A percentile compares a stretch with the other conserved stretches of the same genome.
Conservation (phyloP, 2,113 vertebrate genomes). For the Takifugu bimaculatus region DNA sequence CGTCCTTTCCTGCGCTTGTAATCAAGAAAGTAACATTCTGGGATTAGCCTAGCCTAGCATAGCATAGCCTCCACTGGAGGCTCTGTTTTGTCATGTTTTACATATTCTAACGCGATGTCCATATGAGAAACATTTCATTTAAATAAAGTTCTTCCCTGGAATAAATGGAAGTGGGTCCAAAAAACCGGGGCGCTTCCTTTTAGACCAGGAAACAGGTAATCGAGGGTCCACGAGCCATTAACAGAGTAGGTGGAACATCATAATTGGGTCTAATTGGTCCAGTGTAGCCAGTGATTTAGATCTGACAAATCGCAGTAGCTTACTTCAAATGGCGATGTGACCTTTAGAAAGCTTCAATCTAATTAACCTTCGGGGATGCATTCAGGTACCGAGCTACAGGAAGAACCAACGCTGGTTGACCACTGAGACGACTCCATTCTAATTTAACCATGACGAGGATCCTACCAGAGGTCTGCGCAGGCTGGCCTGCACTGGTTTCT, state of each 20-base stretch:
- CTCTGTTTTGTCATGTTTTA: slow-evolving; percentile 71
- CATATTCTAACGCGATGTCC: slow-evolving; percentile 55
- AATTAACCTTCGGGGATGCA: slow-evolving; percentile 70
- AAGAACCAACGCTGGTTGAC: slow-evolving; percentile 22
- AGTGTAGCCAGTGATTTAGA: slow-evolving; percentile 60
- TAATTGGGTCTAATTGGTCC: slow-evolving; percentile 78
- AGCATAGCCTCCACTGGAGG: slow-evolving; percentile 41
- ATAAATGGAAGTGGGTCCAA: slow-evolving; percentile 9
- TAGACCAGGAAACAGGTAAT: slow-evolving; percentile 64
- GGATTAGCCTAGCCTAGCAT: slow-evolving; percentile 43
- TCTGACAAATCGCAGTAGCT: slow-evolving; percentile 70
- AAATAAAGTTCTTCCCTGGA: no score
- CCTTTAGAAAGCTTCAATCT: slow-evolving; percentile 67
- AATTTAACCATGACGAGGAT: no score
- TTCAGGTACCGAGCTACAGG: slow-evolving; percentile 37
- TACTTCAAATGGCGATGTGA: slow-evolving; percentile 64
- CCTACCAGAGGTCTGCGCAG: no score
- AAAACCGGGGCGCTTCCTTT: slow-evolving; percentile 15
- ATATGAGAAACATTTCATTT: no score
- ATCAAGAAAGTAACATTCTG: slow-evolving; percentile 52
- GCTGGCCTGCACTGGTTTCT: no score
- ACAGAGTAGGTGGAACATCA: slow-evolving; percentile 60
- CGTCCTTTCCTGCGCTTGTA: slow-evolving; percentile 40
- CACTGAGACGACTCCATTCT: slow-evolving; percentile 4
- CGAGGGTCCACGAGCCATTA: slow-evolving; percentile 63